These are phyloP conservation scores for Iphiclides podalirius DNA, from an alignment of 2,888 invertebrate species.

Conservation along the genomic window DNA sequence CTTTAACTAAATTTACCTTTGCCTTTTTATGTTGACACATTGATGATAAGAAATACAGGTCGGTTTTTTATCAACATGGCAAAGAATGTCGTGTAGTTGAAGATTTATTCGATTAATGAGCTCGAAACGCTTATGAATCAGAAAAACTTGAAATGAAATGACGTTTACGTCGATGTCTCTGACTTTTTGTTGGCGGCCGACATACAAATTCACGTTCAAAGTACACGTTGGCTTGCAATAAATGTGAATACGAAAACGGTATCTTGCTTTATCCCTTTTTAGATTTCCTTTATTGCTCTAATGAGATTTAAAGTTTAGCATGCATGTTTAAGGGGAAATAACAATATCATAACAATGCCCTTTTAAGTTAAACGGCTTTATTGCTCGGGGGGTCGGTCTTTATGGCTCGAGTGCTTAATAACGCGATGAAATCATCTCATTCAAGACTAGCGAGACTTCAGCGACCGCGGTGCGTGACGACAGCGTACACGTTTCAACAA, in stretches of 20 bases:
- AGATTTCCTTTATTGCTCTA: not conserved
- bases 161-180: conserved; percentile 42
- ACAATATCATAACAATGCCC: not conserved
- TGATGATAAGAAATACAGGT: not conserved
- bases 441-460: conserved; percentile 46
- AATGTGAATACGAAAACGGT: conserved; percentile 1
- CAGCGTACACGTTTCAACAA: conserved; percentile 41
- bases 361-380: not conserved
- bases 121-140: not conserved
- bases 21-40: too few relatives aligned
- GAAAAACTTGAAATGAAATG: conserved; percentile 26
- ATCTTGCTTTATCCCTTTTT: not conserved
- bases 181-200: conserved; percentile 26
- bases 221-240: conserved; percentile 7
- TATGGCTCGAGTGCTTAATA: conserved; percentile 11
- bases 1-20: too few relatives aligned
- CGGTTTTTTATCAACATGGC: not conserved
- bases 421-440: conserved; percentile 38
- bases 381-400: not conserved
- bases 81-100: not conserved
- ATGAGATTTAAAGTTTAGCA: not conserved
- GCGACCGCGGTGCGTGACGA: conserved; percentile 44
- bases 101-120: not conserved
- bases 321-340: not conserved
- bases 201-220: conserved; percentile 10